These are phyloP conservation scores for Scopus umbretta DNA, from an alignment of 2,113 vertebrate species.

Conservation along the genomic window DNA sequence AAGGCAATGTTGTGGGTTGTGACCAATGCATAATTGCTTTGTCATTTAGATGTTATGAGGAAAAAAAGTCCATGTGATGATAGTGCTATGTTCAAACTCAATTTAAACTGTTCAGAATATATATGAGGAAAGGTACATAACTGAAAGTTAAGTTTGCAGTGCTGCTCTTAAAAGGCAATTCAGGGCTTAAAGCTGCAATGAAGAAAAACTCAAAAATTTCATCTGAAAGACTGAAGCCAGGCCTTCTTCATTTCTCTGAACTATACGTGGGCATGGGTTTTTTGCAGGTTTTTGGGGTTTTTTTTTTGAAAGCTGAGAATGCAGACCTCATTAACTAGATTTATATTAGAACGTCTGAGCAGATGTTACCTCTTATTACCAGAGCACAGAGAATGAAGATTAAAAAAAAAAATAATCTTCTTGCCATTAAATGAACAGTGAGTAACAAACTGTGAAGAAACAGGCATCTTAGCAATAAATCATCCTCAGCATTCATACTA, in stretches of 20 bases:
- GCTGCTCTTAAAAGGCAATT: not conserved
- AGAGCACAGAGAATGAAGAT: not conserved
- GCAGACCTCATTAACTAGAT: not conserved
- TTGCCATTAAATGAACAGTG: not conserved
- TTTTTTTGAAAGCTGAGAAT: not conserved
- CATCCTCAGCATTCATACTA: not conserved
- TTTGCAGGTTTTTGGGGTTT: not conserved
- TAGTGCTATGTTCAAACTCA: not conserved
- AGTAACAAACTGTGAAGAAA: not conserved
- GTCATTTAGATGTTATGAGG: not conserved
- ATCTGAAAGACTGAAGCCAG: not conserved
- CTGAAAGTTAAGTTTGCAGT: not conserved
- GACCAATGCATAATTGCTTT: not conserved
- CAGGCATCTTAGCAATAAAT: not conserved
- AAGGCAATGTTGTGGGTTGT: not conserved
- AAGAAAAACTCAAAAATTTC: not conserved
- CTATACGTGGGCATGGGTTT: rapidly evolving
- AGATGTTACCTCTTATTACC: not conserved
- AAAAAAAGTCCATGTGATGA: not conserved
- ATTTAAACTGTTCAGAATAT: not conserved
- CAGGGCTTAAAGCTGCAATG: not conserved
- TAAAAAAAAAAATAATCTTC: not conserved
- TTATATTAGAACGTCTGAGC: not conserved
- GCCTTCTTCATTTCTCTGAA: not conserved
- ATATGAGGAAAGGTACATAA: not conserved